These are phyloP conservation scores for Drosophila orena DNA, from an alignment of 1,140 invertebrate genomes.

Conservation along the genomic window DNA sequence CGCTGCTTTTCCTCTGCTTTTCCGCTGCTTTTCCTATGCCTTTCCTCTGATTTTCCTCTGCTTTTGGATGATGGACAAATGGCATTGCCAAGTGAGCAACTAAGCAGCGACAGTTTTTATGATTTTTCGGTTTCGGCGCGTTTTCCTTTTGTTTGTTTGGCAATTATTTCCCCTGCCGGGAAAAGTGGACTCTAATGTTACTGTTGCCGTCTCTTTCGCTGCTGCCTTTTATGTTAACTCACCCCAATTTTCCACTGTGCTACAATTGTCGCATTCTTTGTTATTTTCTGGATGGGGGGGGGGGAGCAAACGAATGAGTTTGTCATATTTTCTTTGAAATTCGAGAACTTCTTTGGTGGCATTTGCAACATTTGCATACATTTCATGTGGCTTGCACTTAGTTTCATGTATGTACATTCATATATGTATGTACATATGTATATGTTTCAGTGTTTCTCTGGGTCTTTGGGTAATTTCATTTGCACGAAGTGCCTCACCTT, in stretches of 20 bases:
- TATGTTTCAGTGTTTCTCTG: constrained; percentile 28
- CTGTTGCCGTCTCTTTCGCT: constrained; percentile 9
- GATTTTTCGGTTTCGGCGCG: constrained; percentile 47
- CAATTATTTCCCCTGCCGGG: constrained; percentile 69
- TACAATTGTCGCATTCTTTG: constrained; percentile 35
- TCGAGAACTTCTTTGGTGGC: constrained; percentile 45
- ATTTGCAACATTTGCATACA: constrained; percentile 39
- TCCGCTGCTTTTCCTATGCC: constrained; percentile 26
- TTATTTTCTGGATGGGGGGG: background rate
- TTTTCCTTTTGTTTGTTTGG: constrained; percentile 62
- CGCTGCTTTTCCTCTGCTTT: constrained; percentile 19
- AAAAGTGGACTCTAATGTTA: constrained; percentile 36
- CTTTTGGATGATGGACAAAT: constrained; percentile 58
- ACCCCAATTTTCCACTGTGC: background rate
- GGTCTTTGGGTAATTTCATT: constrained; percentile 51
- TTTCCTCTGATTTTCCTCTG: constrained; percentile 8
- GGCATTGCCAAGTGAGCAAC: constrained; percentile 55
- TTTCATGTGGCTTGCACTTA: constrained; percentile 41
- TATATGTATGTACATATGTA: constrained; percentile 17
- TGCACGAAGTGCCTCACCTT: constrained; percentile 35
- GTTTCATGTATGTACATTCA: constrained; percentile 1
- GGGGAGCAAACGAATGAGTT: constrained; percentile 11
- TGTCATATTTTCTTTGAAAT: constrained; percentile 63
- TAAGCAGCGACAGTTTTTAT: constrained; percentile 75
- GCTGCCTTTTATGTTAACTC: constrained; percentile 32